Percentiles rank a stretch among this genome's conserved stretches.
Evolutionary conservation across 2,797 vertebrate genomes (phyloP).

Genomic region (Salarias fasciatus): DNA sequence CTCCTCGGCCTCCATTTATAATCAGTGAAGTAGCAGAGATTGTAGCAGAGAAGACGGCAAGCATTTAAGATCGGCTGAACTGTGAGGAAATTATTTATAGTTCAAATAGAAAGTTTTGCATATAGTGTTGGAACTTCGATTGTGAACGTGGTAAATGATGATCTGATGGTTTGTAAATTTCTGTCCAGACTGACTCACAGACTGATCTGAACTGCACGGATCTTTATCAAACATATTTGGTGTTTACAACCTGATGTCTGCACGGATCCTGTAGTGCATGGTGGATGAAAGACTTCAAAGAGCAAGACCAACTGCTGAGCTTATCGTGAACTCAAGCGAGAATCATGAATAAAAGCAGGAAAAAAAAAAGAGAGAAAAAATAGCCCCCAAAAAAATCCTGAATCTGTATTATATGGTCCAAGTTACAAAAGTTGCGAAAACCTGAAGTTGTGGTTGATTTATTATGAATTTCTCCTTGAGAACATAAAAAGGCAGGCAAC

Average conservation of each 20-base stretch:
- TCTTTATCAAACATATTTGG: conserved; percentile 35
- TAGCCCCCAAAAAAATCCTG: too few species aligned
- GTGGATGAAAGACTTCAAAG: conserved; percentile 50
- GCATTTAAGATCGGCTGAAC: too few species aligned
- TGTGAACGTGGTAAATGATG: conserved; percentile 5
- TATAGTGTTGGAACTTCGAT: too few species aligned
- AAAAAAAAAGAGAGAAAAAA: not conserved
- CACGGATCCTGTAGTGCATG: not conserved
- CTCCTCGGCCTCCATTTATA: too few species aligned
- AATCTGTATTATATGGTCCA: conserved; percentile 1
- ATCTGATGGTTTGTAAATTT: conserved; percentile 6
- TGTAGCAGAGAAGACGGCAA: too few species aligned
- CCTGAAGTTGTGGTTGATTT: conserved; percentile 13
- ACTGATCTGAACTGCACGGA: not conserved
- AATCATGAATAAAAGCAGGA: conserved; percentile 13
- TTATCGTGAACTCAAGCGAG: conserved; percentile 19
- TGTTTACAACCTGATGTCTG: conserved; percentile 48
- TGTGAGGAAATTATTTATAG: too few species aligned
- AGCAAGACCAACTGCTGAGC: conserved; percentile 18
- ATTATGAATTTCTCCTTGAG: conserved; percentile 24
- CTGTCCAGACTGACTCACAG: conserved; percentile 9
- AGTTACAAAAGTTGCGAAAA: conserved; percentile 17
- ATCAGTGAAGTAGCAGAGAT: too few species aligned
- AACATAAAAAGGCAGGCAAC: too few species aligned
- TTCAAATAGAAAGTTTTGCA: too few species aligned